These are phyloP conservation scores for Platanista minor DNA, from an alignment of 2,113 vertebrate species.

Conservation along the genomic window DNA sequence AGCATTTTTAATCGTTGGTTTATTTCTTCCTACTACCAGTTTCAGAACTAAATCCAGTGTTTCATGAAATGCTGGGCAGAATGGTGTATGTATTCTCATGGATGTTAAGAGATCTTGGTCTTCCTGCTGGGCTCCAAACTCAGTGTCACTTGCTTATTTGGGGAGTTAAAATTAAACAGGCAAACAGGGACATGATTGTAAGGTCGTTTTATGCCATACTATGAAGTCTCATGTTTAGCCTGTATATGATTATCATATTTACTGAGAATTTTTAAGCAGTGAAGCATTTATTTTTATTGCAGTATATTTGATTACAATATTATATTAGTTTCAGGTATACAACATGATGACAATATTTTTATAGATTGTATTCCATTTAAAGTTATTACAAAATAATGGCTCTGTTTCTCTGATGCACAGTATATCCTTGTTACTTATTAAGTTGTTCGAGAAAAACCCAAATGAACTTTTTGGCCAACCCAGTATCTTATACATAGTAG, in stretches of 20 bases:
- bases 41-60: background rate
- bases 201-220: background rate
- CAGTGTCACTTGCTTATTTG: background rate
- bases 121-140: background rate
- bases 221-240: background rate
- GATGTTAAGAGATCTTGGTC: background rate
- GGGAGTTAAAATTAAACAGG: background rate
- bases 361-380: background rate
- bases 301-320: background rate
- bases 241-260: background rate
- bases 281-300: background rate
- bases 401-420: background rate
- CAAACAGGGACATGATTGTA: background rate
- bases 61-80: background rate
- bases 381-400: background rate
- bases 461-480: no score
- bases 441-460: no score
- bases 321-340: background rate
- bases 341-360: background rate
- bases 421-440: background rate
- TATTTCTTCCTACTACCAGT: background rate
- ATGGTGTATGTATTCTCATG: background rate
- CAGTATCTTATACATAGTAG: background rate
- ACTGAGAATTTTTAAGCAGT: background rate
- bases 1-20: background rate